Percentiles rank a stretch among this genome's conserved stretches.
Conservation (phyloP, 23 tunicate genomes). For the Ciona savignyi region DNA sequence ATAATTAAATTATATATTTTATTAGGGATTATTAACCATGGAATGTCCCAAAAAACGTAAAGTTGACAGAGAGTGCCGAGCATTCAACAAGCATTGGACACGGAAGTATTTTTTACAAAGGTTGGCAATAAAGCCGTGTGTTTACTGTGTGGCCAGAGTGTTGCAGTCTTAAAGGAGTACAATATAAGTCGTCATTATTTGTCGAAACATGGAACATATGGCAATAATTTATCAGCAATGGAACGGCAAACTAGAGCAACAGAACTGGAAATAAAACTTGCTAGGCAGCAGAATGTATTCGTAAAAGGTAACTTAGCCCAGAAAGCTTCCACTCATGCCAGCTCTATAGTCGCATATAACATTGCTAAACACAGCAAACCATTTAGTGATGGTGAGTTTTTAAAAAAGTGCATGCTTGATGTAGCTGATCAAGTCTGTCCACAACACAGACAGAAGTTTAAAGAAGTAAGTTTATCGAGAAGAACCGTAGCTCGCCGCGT, state of each 20-base stretch:
- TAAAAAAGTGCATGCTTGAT: background rate
- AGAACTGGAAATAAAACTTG: constrained; percentile 66
- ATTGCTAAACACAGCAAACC: constrained; percentile 68
- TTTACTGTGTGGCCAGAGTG: constrained; percentile 14
- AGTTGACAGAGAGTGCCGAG: constrained; percentile 72
- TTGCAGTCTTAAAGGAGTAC: constrained; percentile 70
- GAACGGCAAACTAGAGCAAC: constrained; percentile 70
- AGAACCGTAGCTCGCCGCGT: constrained; percentile 90
- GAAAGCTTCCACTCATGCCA: constrained; percentile 68
- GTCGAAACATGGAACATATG: constrained; percentile 52
- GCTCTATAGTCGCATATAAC: constrained; percentile 59
- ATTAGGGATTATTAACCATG: too few species aligned
- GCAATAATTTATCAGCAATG: constrained; percentile 61
- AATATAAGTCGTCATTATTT: constrained; percentile 59
- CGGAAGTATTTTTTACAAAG: too few species aligned
- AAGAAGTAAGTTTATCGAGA: constrained; percentile 67
- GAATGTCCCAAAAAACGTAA: constrained; percentile 71
- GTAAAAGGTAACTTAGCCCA: constrained; percentile 58
- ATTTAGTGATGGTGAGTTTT: background rate
- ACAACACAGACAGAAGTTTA: constrained; percentile 58
- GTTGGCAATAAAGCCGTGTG: too few species aligned
- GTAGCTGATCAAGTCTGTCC: constrained; percentile 56
- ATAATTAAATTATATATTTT: too few species aligned
- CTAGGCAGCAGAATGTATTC: constrained; percentile 73
- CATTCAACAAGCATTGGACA: constrained; percentile 63